Evolutionary conservation across 2,888 invertebrate species (phyloP).

Genomic region (Philonicus albiceps): DNA sequence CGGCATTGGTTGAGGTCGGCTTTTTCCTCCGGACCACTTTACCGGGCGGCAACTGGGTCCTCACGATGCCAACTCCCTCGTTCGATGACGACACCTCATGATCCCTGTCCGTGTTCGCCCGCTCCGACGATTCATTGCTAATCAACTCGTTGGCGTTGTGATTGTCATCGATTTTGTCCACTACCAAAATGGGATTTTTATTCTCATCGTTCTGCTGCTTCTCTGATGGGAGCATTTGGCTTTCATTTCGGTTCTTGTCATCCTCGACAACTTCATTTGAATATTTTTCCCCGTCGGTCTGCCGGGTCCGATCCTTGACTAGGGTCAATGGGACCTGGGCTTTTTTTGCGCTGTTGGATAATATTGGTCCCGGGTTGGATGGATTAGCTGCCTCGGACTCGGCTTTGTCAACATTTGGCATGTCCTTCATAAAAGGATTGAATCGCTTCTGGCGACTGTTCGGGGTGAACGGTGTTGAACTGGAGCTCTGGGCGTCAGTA

Average conservation of each 20-base stretch:
- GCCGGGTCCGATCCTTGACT: constrained; percentile 51
- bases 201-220: constrained; percentile 47
- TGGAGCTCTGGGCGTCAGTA: background rate
- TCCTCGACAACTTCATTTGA: constrained; percentile 7
- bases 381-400: constrained; percentile 39
- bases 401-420: constrained; percentile 60
- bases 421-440: constrained; percentile 70
- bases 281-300: constrained; percentile 42
- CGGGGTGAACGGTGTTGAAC: constrained; percentile 48
- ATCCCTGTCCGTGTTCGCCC: constrained; percentile 48
- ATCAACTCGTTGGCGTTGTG: constrained; percentile 58
- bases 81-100: constrained; percentile 66
- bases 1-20: constrained; percentile 52
- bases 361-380: constrained; percentile 23
- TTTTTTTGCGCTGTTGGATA: background rate
- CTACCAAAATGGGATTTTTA: constrained; percentile 45
- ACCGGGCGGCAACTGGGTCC: constrained; percentile 75
- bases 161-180: constrained; percentile 56
- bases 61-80: constrained; percentile 69
- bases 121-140: constrained; percentile 49
- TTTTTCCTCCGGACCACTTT: constrained; percentile 68
- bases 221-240: constrained; percentile 12
- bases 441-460: constrained; percentile 65
- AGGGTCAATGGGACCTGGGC: constrained; percentile 50
- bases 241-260: constrained; percentile 33